Conservation (phyloP, 2,888 invertebrate genomes). For the Beris chalybata region DNA sequence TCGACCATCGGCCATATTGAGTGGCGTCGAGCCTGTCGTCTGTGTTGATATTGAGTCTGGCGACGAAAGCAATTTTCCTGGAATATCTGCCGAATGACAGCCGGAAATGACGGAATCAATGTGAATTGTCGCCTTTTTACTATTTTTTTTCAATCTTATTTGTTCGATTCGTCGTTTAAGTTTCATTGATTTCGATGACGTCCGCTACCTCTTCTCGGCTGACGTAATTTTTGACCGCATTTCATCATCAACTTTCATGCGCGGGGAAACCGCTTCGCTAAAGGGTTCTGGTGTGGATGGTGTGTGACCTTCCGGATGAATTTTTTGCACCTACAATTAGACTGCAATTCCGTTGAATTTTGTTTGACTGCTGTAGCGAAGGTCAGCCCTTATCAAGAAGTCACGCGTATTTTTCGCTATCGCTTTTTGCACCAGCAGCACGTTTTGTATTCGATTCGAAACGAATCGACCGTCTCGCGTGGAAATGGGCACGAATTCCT, state of each 20-base stretch:
- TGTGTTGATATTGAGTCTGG: no score
- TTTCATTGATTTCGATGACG: no score
- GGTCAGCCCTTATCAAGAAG: no score
- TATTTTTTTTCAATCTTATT: constrained; percentile 9
- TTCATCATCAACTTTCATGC: constrained; percentile 1
- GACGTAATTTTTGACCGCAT: constrained; percentile 9
- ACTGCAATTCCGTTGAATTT: background rate
- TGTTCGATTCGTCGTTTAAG: no score
- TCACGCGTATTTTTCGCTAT: no score
- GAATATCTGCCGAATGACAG: background rate
- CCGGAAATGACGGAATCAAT: background rate
- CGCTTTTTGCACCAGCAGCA: background rate
- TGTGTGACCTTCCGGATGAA: background rate
- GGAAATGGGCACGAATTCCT: no score
- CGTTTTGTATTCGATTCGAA: background rate
- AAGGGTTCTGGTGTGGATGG: background rate
- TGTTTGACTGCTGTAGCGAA: no score
- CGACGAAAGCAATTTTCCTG: background rate
- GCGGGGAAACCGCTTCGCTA: background rate
- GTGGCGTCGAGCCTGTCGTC: background rate
- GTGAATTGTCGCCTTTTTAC: constrained; percentile 5
- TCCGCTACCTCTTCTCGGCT: background rate
- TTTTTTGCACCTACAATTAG: background rate
- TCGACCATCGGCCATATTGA: background rate
- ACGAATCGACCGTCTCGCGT: no score